phyloP scores from a whole-genome alignment of 2,113 vertebrate genomes.

The Mionectes macconnelli region DNA sequence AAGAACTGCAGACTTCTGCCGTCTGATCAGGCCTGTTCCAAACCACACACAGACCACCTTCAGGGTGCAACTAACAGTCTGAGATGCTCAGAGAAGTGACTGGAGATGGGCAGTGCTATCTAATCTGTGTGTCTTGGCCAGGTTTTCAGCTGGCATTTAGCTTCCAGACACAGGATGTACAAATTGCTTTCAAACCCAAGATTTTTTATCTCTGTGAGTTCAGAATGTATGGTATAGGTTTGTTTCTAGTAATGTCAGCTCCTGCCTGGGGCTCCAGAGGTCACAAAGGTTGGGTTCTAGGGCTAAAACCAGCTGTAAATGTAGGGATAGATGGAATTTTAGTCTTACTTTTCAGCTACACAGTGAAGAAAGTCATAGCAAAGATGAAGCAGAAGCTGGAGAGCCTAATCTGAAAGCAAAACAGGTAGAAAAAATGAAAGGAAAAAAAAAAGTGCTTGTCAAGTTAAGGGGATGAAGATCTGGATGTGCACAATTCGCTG shows the following conservation, averaged over 20 bases:
- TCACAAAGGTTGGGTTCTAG: not conserved
- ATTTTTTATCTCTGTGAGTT: not conserved
- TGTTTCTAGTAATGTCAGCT: not conserved
- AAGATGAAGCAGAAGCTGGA: not conserved
- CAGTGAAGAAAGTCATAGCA: not conserved
- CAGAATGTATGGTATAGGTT: not conserved
- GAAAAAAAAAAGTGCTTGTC: not conserved
- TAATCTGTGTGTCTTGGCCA: not conserved
- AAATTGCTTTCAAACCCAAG: not conserved
- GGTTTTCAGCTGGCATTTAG: not conserved
- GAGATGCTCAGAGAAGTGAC: not conserved
- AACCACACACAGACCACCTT: not conserved
- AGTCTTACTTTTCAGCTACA: not conserved
- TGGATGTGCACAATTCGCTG: not conserved
- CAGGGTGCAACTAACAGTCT: not conserved
- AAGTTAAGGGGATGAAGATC: not conserved
- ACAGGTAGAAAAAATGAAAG: not conserved
- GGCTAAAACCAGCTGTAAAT: not conserved
- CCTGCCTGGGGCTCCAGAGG: not conserved
- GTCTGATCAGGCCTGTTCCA: not conserved
- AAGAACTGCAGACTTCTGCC: not conserved
- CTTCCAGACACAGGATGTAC: not conserved
- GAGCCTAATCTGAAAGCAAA: not conserved
- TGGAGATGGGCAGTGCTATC: not conserved
- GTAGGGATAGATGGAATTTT: not conserved